Base-by-base conservation (phyloP, 1,140 invertebrate genomes). In the Anastatus disparis region DNA sequence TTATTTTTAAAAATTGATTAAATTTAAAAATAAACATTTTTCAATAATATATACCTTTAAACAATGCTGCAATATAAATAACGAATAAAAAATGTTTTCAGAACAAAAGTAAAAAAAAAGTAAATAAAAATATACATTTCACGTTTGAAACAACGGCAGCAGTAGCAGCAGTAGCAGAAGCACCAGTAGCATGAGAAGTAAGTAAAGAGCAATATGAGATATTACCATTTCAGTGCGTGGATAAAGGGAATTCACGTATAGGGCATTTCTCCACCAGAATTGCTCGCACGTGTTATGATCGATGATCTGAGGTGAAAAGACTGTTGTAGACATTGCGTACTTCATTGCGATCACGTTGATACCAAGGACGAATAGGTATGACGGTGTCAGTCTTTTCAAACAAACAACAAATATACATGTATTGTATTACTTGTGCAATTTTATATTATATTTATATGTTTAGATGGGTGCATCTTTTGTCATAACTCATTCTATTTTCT, bases 211-310 rank as follows among this genome's bases (percentile, higher is more conserved):
- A 22, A 4, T 17, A 48, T 15, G n/a, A 53, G 15, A 55, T 42
- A 80, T 87, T 82, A 88, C 88, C 89, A 94, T 92, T 80, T 95
- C 93, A 2, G 84, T 88, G 73, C 91, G 89, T 1, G 93, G 92
- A 78, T 89, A 95, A 40, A 93, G 87, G 70, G 93, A 94, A 81
- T 94, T 94, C 70, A 95, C 90, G 78, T 94, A 95, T 1, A 94
- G 84, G 10, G 91, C 88, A 77, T 95, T 94, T 74, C 93, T 88
- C 93, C 93, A 94, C 93, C 93, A 94, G 79, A 89, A 94, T 63
- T 89, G 87, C 56, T 90, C 89, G 79, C 93, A 95, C 17, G 90
- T 94, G 31, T 91, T 76, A 70, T 94, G 90, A 79, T 94, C 92
- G 72, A 90, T 87, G 58, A 92, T 90, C 0, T 88, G 88, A 0